Base-by-base conservation (phyloP, 2,113 vertebrate genomes). In the Corythoichthys intestinalis region DNA sequence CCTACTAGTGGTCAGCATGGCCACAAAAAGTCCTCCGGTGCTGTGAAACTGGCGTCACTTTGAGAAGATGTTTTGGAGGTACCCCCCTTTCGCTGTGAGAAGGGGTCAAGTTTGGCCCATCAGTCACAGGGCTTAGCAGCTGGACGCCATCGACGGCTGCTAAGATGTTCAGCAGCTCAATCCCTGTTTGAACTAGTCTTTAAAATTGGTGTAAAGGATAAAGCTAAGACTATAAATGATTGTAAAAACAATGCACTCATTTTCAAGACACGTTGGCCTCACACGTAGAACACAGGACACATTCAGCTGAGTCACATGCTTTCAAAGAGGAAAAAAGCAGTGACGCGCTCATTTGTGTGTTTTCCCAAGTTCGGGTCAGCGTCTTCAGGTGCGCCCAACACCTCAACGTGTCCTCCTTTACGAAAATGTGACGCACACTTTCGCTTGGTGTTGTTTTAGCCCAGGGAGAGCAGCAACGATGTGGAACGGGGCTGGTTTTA, bases 391-490 rank as follows among this genome's bases (percentile, higher is more conserved):
- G 85, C 73, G 62, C 4, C 20, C 63, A 60, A 76, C 34, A 84
- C 84, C 77, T 83, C 76, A 73, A 77, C 72, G 39, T 28, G 39
- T 39, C 58, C 58, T 60, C 37, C 14, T 17, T 39, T 28, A 35
- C 8, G 13, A 10, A 61, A 44, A 61, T 15, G 17, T 78, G 76
- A 78, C 69, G 15, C 81, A 85, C 86, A 83, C 77, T 82, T 38
- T 81, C 77, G 72, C 41, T 52, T 20, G 37, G 61, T 86, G 93
- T 94, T 98, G 93, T 95, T 96, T 95, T 95, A 94, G 93, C 89
- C 80, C 89, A 82, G 86, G 90, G 84, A 68, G 71, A 87, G 85
- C 92, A 91, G 93, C 93, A 96, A 94, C 93, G 91, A 92, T 91
- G 90, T 95, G 89, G 95, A 94, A 94, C 91, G 81, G 90, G 66